Evolutionary conservation across 2,797 vertebrate genomes (phyloP).

Genomic region (Nasua narica): DNA sequence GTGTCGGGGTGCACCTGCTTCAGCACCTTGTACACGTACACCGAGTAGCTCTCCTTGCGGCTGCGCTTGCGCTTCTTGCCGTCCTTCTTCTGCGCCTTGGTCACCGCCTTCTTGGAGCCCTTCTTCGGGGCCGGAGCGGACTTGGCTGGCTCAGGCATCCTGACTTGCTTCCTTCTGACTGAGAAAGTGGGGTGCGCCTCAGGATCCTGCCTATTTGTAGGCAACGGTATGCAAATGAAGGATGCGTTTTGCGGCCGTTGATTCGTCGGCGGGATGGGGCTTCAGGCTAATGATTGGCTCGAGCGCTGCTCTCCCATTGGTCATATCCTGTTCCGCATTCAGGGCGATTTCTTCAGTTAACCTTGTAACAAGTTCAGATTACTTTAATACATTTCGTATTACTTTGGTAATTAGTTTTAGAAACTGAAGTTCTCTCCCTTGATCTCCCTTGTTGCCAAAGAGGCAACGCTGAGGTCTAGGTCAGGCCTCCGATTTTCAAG

Average conservation of each 20-base stretch:
- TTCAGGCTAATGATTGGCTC: not conserved
- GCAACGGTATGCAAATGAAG: not conserved
- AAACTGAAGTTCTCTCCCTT: not conserved
- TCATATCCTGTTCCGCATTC: not conserved
- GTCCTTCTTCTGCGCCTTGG: constrained; percentile 76
- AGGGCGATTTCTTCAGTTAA: too few relatives aligned
- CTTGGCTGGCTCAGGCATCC: constrained; percentile 81
- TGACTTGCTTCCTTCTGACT: not conserved
- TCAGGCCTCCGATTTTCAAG: not conserved
- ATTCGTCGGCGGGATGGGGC: not conserved
- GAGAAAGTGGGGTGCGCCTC: not conserved
- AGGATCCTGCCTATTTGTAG: not conserved
- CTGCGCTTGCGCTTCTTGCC: not conserved
- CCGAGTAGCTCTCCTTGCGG: not conserved
- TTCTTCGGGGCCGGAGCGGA: constrained; percentile 84
- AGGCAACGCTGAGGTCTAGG: not conserved
- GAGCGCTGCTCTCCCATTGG: not conserved
- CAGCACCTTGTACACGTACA: not conserved
- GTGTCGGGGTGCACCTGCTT: not conserved
- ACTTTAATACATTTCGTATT: too few relatives aligned
- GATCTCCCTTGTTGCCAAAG: not conserved
- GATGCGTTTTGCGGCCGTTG: not conserved
- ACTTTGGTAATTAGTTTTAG: not conserved
- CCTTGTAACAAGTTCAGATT: too few relatives aligned
- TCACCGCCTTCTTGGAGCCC: constrained; percentile 85